These are phyloP conservation scores for Acheta domesticus DNA, from an alignment of 2,888 invertebrate genomes.

Conservation along the genomic window DNA sequence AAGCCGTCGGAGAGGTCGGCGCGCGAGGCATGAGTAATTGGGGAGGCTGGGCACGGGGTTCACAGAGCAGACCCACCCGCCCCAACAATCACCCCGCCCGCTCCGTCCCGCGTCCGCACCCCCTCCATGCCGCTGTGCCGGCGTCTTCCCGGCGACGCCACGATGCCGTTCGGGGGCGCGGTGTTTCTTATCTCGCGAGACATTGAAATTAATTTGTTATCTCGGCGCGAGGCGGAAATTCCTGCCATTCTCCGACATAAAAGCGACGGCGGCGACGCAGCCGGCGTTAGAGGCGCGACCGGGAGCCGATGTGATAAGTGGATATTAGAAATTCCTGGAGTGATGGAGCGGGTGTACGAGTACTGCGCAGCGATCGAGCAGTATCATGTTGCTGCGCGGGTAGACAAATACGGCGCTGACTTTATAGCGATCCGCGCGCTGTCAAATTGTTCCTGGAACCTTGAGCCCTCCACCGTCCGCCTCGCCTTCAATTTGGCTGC, in stretches of 20 bases:
- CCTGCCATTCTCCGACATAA: neutral
- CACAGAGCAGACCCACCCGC: neutral
- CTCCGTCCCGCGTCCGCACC: neutral
- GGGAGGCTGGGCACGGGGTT: neutral
- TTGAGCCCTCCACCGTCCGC: no score
- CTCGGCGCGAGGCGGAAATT: neutral
- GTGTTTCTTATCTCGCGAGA: constrained; percentile 1
- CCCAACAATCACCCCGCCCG: neutral
- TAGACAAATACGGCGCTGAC: neutral
- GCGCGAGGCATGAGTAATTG: neutral
- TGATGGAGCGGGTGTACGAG: neutral
- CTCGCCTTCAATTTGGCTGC: no score
- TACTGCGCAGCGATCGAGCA: neutral
- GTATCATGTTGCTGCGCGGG: neutral
- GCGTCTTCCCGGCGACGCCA: neutral
- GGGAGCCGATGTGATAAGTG: neutral
- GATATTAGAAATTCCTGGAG: constrained; percentile 7
- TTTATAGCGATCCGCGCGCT: no score
- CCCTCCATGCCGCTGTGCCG: neutral
- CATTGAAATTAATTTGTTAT: constrained; percentile 18
- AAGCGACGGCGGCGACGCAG: neutral
- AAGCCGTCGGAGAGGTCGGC: neutral
- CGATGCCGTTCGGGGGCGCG: neutral
- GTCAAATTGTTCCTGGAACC: no score
- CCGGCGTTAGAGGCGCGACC: neutral